Conservation (phyloP, 2,113 vertebrate species). For the Pyxicephalus adspersus region DNA sequence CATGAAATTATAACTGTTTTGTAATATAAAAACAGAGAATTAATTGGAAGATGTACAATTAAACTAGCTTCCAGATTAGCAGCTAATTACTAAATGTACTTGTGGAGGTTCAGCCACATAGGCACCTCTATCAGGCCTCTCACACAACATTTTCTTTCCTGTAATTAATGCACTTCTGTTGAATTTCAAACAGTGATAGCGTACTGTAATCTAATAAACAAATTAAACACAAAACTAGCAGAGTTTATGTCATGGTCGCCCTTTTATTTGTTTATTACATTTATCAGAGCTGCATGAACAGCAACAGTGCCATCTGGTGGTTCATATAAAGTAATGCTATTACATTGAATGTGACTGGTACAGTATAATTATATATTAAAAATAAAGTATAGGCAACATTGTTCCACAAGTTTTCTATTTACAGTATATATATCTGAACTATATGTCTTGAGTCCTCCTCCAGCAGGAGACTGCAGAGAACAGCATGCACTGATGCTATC, state of each 20-base stretch:
- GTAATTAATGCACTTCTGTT: constrained; percentile 1
- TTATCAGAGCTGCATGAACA: too few species aligned
- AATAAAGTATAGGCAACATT: too few species aligned
- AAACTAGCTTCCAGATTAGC: neutral
- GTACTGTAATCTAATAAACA: too few species aligned
- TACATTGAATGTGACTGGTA: neutral
- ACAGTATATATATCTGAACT: too few species aligned
- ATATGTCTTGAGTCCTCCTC: too few species aligned
- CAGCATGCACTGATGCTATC: too few species aligned
- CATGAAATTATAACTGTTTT: neutral
- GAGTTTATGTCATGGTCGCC: too few species aligned
- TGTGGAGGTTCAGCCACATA: neutral
- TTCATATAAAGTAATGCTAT: neutral
- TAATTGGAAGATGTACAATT: neutral
- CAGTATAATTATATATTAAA: neutral
- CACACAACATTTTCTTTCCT: neutral
- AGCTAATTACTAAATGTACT: neutral
- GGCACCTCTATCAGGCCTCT: neutral
- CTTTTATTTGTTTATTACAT: too few species aligned
- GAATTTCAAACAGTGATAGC: too few species aligned
- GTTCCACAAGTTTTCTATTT: too few species aligned
- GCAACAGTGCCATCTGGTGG: constrained; percentile 22
- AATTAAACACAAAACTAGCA: too few species aligned
- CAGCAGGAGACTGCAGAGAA: too few species aligned
- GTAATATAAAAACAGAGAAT: neutral